Evolutionary conservation across 1,140 invertebrate species (phyloP).

Genomic region (Pseudomyrmex dendroicus): DNA sequence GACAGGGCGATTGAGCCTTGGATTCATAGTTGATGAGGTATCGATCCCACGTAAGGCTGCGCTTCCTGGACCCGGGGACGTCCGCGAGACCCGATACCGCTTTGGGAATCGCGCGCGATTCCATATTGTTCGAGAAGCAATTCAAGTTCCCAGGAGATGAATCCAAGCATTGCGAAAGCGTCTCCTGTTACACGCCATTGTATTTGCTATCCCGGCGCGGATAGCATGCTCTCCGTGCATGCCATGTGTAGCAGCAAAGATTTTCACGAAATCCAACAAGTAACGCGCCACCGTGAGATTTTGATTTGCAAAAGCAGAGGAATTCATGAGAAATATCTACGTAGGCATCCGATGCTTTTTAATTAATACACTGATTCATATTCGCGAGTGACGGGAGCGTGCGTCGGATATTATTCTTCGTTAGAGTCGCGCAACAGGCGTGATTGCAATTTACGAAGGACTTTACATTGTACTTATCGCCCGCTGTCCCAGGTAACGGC

Average conservation of each 20-base stretch:
- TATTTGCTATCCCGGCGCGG: slow-evolving; percentile 1
- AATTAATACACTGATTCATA: background rate
- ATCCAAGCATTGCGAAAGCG: slow-evolving; percentile 21
- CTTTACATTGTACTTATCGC: slow-evolving; percentile 1
- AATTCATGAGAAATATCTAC: background rate
- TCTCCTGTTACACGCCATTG: slow-evolving; percentile 30
- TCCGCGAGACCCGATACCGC: slow-evolving; percentile 20
- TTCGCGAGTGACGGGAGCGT: background rate
- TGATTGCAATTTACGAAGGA: slow-evolving; percentile 15
- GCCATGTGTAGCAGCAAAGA: too few relatives aligned
- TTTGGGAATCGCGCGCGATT: slow-evolving; percentile 9
- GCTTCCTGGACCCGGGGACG: background rate
- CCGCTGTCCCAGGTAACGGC: background rate
- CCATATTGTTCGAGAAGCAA: slow-evolving; percentile 51
- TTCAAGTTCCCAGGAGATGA: slow-evolving; percentile 52
- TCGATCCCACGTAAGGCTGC: slow-evolving; percentile 60
- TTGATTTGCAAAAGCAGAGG: background rate
- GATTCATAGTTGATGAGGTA: slow-evolving; percentile 58
- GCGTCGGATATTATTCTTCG: background rate
- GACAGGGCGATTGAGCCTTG: slow-evolving; percentile 11
- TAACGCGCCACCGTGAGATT: background rate
- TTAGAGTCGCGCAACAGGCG: background rate
- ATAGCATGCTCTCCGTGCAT: background rate
- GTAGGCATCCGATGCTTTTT: background rate
- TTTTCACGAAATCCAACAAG: too few relatives aligned